These are phyloP conservation scores for Puffinus mauretanicus DNA, from an alignment of 2,113 vertebrate species.

Conservation along the genomic window DNA sequence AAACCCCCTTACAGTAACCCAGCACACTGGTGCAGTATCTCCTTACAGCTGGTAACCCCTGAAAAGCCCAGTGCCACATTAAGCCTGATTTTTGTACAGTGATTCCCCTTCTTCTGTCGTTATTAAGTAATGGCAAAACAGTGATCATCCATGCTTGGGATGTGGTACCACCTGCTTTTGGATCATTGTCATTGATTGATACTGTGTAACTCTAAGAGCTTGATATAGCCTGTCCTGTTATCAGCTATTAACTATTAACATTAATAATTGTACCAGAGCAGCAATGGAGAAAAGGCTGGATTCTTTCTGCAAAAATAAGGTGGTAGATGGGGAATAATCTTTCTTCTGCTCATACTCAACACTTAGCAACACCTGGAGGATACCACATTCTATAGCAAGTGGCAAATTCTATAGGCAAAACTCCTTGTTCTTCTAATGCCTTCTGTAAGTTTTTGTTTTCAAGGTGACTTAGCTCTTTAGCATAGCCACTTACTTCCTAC, in stretches of 20 bases:
- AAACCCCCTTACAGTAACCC: neutral
- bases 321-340: neutral
- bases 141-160: neutral
- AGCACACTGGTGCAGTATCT: neutral
- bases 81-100: neutral
- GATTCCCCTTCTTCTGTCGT: neutral
- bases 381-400: neutral
- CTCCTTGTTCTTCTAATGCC: neutral
- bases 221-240: neutral
- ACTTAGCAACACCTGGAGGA: neutral
- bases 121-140: neutral
- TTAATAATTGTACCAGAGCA: neutral
- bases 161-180: neutral
- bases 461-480: neutral
- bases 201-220: neutral
- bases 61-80: neutral
- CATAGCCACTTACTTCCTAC: neutral
- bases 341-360: neutral
- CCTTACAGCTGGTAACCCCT: neutral
- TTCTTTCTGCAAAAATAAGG: neutral
- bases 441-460: neutral
- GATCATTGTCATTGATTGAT: neutral
- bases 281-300: neutral
- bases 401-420: neutral
- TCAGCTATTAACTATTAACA: neutral